phyloP scores from a whole-genome alignment of 2,888 invertebrate species.

The Cheilosia vernalis region DNA sequence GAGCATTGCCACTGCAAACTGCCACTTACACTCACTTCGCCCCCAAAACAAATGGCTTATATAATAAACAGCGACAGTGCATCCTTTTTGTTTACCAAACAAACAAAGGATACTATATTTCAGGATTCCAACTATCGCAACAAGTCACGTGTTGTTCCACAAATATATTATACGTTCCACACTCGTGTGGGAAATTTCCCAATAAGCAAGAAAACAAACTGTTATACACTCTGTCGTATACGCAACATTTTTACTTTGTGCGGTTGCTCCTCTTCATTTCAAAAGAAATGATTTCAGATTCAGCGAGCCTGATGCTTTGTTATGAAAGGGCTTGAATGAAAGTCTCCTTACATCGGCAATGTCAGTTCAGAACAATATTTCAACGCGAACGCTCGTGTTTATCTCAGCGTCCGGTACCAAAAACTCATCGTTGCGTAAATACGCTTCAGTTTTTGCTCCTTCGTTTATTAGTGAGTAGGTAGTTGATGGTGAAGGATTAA shows the following conservation, averaged over 20 bases:
- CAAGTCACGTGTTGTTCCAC: conserved; percentile 71
- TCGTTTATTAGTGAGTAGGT: neutral
- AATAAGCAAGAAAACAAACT: conserved; percentile 29
- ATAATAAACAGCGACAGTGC: neutral
- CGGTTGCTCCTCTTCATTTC: conserved; percentile 40
- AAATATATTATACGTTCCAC: conserved; percentile 58
- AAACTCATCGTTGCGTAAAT: neutral
- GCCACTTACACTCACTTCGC: conserved; percentile 21
- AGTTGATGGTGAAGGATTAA: no score
- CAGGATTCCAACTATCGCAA: neutral
- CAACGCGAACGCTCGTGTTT: neutral
- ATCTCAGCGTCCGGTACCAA: neutral
- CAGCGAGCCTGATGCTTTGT: conserved; percentile 7
- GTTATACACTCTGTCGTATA: conserved; percentile 66
- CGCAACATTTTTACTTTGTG: conserved; percentile 58
- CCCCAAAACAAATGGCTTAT: neutral
- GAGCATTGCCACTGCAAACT: conserved; percentile 25
- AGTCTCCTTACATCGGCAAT: neutral
- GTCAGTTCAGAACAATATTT: conserved; percentile 61
- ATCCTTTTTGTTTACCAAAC: conserved; percentile 23
- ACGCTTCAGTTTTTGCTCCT: neutral
- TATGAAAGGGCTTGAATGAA: conserved; percentile 32
- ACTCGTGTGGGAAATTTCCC: conserved; percentile 37
- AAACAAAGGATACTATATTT: neutral
- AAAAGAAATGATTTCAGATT: neutral